phyloP scores from a whole-genome alignment of 2,797 vertebrate genomes.

The Peromyscus attwateri region DNA sequence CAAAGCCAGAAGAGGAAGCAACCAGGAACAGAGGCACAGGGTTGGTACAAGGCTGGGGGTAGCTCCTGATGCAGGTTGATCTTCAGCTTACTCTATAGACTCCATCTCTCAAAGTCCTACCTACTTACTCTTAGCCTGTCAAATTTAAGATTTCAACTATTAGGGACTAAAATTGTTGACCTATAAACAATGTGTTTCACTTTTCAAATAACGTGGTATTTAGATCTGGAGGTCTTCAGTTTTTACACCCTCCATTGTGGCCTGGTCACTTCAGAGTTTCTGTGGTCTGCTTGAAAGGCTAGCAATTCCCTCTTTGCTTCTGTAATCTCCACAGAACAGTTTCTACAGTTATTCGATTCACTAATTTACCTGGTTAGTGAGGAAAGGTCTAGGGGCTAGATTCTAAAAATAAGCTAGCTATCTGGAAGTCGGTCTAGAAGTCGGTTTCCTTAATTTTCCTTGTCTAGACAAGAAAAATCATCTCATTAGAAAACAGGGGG shows the following conservation, averaged over 20 bases:
- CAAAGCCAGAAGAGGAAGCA: background rate
- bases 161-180: background rate
- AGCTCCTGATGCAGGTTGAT: background rate
- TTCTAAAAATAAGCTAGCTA: slow-evolving; percentile 52
- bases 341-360: slow-evolving; percentile 9
- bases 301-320: background rate
- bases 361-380: slow-evolving; percentile 51
- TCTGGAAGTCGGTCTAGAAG: background rate
- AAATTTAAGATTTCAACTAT: background rate
- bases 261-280: background rate
- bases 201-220: background rate
- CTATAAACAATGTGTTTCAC: background rate
- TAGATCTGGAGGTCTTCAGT: background rate
- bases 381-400: slow-evolving; percentile 9
- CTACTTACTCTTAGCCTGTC: background rate
- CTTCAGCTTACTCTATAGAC: background rate
- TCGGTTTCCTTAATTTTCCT: background rate
- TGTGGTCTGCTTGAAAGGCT: background rate
- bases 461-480: slow-evolving; percentile 41
- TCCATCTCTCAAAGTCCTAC: background rate
- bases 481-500: slow-evolving; percentile 3
- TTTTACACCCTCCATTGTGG: background rate
- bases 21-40: background rate
- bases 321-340: background rate
- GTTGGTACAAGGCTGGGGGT: background rate